Percentiles rank a stretch among this genome's conserved stretches.
phyloP scores from a whole-genome alignment of 2,797 vertebrate genomes.

The Apogon hyalosoma region DNA sequence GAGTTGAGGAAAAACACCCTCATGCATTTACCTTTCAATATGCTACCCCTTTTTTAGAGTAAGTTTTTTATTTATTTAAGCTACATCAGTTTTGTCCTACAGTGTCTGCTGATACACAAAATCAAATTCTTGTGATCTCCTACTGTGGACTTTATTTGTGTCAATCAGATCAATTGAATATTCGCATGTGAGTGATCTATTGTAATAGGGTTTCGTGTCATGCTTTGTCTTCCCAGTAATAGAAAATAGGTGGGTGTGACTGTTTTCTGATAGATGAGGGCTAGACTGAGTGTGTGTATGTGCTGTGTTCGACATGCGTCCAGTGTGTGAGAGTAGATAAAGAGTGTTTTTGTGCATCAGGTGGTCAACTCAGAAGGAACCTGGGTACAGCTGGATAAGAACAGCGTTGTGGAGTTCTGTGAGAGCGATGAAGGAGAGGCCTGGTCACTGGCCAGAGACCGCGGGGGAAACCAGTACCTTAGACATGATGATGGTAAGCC shows the following conservation, averaged over 20 bases:
- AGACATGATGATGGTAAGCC: slow-evolving; percentile 95
- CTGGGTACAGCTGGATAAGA: slow-evolving; percentile 99
- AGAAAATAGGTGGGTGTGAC: slow-evolving; percentile 19
- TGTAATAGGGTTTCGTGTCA: slow-evolving; percentile 28
- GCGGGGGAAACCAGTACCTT: slow-evolving; percentile 97
- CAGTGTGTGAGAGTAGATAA: slow-evolving; percentile 66
- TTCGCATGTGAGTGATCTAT: slow-evolving; percentile 65
- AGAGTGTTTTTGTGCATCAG: slow-evolving; percentile 87
- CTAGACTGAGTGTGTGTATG: slow-evolving; percentile 6
- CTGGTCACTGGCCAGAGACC: slow-evolving; percentile 97
- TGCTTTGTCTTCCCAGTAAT: slow-evolving; percentile 42
- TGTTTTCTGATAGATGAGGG: slow-evolving; percentile 17
- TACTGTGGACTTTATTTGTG: slow-evolving; percentile 44
- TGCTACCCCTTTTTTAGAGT: slow-evolving; percentile 59
- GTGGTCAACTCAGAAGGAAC: slow-evolving; percentile 98
- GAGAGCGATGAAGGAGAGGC: slow-evolving; percentile 99
- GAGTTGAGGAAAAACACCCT: slow-evolving; percentile 64
- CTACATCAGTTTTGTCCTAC: slow-evolving; percentile 54
- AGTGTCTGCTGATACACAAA: slow-evolving; percentile 54
- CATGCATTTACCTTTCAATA: slow-evolving; percentile 74
- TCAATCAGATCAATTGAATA: slow-evolving; percentile 56
- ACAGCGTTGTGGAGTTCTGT: slow-evolving; percentile 99
- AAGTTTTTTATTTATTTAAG: slow-evolving; percentile 52
- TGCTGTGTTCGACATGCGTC: background rate
- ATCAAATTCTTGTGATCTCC: slow-evolving; percentile 58